phyloP scores from a whole-genome alignment of 2,888 invertebrate species.

The Tiliacea aurago region DNA sequence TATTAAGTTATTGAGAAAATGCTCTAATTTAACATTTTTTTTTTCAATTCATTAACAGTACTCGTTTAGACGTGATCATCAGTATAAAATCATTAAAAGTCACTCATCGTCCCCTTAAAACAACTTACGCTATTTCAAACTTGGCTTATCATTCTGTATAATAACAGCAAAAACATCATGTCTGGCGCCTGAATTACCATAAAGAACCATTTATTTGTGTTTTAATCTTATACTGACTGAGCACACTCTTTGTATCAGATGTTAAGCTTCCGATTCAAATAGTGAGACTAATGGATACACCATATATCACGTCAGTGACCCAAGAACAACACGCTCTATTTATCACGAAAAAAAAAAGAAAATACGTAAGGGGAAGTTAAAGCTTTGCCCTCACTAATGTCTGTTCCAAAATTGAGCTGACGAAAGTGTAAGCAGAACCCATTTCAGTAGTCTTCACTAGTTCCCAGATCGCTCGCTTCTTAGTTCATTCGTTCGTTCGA shows the following conservation, averaged over 20 bases:
- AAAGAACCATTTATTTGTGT: not conserved
- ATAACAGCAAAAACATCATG: not conserved
- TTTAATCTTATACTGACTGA: not conserved
- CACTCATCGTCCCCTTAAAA: too few species aligned
- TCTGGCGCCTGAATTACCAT: conserved; percentile 3
- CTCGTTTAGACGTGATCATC: too few species aligned
- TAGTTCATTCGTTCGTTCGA: too few species aligned
- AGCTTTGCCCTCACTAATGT: not conserved
- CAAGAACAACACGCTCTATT: conserved; percentile 26
- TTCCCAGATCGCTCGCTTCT: too few species aligned
- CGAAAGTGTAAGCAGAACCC: not conserved
- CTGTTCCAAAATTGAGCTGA: not conserved
- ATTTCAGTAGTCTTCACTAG: too few species aligned
- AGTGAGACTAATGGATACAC: conserved; percentile 2
- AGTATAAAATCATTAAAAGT: too few species aligned
- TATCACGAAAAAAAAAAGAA: conserved; percentile 12
- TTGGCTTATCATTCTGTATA: not conserved
- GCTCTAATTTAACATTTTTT: too few species aligned
- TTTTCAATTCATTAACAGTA: too few species aligned
- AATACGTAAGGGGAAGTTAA: not conserved
- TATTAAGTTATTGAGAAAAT: too few species aligned
- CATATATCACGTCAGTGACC: conserved; percentile 25
- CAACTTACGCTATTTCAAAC: not conserved
- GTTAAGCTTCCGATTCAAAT: conserved; percentile 17
- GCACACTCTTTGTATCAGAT: not conserved